Evolutionary conservation across 2,113 vertebrate genomes (phyloP).

Genomic region (Riparia riparia): DNA sequence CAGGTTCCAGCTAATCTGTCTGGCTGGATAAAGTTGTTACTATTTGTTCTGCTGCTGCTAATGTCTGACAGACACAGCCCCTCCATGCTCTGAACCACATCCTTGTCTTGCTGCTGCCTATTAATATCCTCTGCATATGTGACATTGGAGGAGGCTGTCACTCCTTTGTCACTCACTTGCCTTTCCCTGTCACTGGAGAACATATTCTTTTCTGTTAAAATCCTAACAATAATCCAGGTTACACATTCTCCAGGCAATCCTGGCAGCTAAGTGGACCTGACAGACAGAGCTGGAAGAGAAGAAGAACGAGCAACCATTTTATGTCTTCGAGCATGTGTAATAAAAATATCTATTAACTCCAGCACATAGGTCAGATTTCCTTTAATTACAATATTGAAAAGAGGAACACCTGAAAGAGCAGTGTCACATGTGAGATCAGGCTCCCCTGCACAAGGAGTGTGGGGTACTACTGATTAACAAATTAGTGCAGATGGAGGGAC

Average conservation of each 20-base stretch:
- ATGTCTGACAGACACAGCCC: not conserved
- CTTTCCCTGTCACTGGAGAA: not conserved
- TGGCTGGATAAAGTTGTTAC: not conserved
- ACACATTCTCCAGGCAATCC: not conserved
- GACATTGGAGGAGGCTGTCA: not conserved
- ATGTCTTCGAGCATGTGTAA: not conserved
- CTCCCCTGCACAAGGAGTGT: not conserved
- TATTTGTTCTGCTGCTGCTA: not conserved
- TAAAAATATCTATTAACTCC: constrained; percentile 48
- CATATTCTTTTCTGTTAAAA: not conserved
- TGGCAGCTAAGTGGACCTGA: not conserved
- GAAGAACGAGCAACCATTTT: not conserved
- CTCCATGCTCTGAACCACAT: not conserved
- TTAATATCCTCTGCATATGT: not conserved
- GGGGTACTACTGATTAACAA: not conserved
- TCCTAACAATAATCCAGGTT: not conserved
- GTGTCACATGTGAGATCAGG: not conserved
- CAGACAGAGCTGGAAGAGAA: not conserved
- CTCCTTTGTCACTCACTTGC: not conserved
- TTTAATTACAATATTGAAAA: constrained; percentile 32
- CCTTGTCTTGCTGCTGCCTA: not conserved
- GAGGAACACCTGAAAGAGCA: constrained; percentile 7
- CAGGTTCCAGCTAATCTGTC: not conserved
- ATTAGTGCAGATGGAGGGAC: not conserved
- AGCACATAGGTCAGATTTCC: not conserved